Conservation (phyloP, 1,140 invertebrate species). For the Halictus rubicundus region DNA sequence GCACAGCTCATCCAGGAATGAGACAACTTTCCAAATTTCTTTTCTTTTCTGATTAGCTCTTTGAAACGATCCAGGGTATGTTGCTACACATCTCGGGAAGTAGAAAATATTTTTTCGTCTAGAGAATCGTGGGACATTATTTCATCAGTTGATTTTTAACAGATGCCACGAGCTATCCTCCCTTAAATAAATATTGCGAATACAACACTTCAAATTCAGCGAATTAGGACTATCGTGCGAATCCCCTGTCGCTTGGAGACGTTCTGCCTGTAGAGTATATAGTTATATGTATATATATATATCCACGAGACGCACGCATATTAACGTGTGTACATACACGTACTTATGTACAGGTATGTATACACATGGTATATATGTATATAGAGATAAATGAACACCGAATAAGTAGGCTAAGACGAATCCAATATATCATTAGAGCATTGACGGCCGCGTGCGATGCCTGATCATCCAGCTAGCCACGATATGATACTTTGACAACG, state of each 20-base stretch:
- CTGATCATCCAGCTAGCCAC: slow-evolving; percentile 77
- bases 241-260: background rate
- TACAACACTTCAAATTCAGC: no score
- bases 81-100: no score
- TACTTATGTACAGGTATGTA: slow-evolving; percentile 30
- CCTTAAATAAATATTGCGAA: no score
- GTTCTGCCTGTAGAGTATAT: slow-evolving; percentile 20
- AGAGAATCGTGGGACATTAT: no score
- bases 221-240: no score
- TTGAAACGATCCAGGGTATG: no score
- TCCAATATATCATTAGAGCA: slow-evolving; percentile 72
- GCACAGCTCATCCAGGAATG: no score
- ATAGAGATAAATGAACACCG: slow-evolving; percentile 62
- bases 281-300: slow-evolving; percentile 22
- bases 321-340: slow-evolving; percentile 32
- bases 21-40: no score
- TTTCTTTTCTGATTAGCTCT: no score
- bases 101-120: no score
- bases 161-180: no score
- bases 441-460: slow-evolving; percentile 78
- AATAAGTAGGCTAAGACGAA: slow-evolving; percentile 71
- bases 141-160: no score
- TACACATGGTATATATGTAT: slow-evolving; percentile 58
- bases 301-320: slow-evolving; percentile 39
- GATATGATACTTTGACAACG: slow-evolving; percentile 72